Conservation (phyloP, 2,888 invertebrate genomes). For the Norana najaformis region DNA sequence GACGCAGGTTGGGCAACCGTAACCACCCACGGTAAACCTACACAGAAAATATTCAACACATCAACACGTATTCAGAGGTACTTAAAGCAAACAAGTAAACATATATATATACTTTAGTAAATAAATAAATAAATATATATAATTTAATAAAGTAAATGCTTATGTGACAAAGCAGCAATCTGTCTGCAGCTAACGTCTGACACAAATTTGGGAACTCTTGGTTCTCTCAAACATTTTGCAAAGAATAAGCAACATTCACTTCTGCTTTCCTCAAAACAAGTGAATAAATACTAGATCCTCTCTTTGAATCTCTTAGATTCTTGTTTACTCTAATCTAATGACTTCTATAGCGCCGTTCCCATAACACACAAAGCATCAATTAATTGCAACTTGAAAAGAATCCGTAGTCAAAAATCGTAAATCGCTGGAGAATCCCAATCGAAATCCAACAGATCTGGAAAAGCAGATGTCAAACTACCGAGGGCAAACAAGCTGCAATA, state of each 20-base stretch:
- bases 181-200: background rate
- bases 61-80: too few relatives aligned
- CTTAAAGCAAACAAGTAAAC: too few relatives aligned
- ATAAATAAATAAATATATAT: too few relatives aligned
- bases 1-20: slow-evolving; percentile 99
- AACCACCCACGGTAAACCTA: slow-evolving; percentile 90
- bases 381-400: too few relatives aligned
- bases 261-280: too few relatives aligned
- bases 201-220: background rate
- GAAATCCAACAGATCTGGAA: background rate
- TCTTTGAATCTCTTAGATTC: background rate
- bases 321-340: too few relatives aligned
- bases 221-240: background rate
- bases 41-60: background rate
- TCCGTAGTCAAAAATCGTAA: background rate
- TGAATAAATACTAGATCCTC: background rate
- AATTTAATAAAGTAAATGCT: too few relatives aligned
- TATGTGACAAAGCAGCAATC: background rate
- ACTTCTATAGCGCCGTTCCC: background rate
- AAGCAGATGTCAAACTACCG: background rate
- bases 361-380: too few relatives aligned
- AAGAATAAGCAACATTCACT: background rate
- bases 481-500: background rate
- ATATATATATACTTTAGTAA: too few relatives aligned
- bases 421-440: background rate